Evolutionary conservation across 30 jellyfish, hydroid and myxozoan species (phyloP).

Genomic region (Cassiopea andromeda): DNA sequence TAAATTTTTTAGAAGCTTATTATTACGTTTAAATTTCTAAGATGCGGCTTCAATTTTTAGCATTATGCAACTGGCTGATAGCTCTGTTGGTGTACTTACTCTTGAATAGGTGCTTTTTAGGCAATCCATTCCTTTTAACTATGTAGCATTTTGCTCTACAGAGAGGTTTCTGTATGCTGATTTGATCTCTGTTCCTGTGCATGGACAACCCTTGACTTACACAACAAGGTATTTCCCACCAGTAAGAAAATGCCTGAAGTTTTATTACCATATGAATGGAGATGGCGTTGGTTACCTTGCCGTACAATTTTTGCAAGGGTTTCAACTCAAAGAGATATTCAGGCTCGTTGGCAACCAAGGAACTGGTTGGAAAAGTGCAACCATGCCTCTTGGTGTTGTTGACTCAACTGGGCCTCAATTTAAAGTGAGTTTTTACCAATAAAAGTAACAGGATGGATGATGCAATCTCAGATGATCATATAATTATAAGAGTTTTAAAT

Average conservation of each 20-base stretch:
- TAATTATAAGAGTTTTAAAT: no score
- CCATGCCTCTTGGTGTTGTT: background rate
- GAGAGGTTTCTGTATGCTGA: conserved; percentile 32
- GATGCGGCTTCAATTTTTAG: no score
- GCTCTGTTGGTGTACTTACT: background rate
- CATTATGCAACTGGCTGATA: no score
- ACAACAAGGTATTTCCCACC: conserved; percentile 12
- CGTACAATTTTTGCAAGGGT: background rate
- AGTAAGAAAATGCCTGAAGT: conserved; percentile 6
- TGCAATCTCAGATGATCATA: no score
- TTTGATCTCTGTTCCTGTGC: background rate
- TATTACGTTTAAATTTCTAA: no score
- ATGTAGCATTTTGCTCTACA: background rate
- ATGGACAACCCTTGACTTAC: conserved; percentile 4
- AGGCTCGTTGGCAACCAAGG: conserved; percentile 19
- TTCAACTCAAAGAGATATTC: background rate
- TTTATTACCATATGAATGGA: conserved; percentile 14
- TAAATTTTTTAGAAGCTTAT: no score
- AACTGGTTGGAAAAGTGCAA: conserved; percentile 20
- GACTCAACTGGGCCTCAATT: conserved; percentile 4
- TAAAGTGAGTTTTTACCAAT: background rate
- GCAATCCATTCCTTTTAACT: background rate
- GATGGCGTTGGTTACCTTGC: conserved; percentile 13
- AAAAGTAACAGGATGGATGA: no score
- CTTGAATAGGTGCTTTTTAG: background rate